Percentiles rank a stretch among this genome's conserved stretches.
These are phyloP conservation scores for Spilarctia lutea DNA, from an alignment of 2,888 invertebrate genomes.

Conservation along the genomic window DNA sequence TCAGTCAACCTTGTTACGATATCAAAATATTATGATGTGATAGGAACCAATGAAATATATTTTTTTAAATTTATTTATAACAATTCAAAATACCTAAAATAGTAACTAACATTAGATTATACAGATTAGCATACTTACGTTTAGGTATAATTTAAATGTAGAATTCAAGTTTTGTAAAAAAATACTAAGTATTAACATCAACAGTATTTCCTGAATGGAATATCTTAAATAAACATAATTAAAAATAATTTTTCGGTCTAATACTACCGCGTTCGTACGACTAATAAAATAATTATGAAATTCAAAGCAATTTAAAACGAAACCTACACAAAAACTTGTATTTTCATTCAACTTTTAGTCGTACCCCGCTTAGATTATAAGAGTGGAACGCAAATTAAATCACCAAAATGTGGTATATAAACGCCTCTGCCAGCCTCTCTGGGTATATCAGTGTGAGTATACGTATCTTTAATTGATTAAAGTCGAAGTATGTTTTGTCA, in stretches of 20 bases:
- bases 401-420: too few species aligned
- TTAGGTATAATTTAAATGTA: not conserved
- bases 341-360: not conserved
- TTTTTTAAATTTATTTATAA: not conserved
- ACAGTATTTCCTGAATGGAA: conserved; percentile 4
- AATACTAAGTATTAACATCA: not conserved
- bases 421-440: too few species aligned
- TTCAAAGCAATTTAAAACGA: not conserved
- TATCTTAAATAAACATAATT: conserved; percentile 8
- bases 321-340: not conserved
- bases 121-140: not conserved
- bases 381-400: too few species aligned
- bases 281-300: not conserved
- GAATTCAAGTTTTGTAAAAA: not conserved
- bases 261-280: not conserved
- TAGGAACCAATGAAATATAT: too few species aligned
- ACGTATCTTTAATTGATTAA: too few species aligned
- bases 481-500: not conserved
- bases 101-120: not conserved
- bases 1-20: too few species aligned
- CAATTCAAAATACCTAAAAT: not conserved
- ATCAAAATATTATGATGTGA: too few species aligned
- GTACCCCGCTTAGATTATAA: not conserved
- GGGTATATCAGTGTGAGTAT: too few species aligned
- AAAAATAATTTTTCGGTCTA: not conserved